These are phyloP conservation scores for Chloromyia formosa DNA, from an alignment of 2,888 invertebrate species.

Conservation along the genomic window DNA sequence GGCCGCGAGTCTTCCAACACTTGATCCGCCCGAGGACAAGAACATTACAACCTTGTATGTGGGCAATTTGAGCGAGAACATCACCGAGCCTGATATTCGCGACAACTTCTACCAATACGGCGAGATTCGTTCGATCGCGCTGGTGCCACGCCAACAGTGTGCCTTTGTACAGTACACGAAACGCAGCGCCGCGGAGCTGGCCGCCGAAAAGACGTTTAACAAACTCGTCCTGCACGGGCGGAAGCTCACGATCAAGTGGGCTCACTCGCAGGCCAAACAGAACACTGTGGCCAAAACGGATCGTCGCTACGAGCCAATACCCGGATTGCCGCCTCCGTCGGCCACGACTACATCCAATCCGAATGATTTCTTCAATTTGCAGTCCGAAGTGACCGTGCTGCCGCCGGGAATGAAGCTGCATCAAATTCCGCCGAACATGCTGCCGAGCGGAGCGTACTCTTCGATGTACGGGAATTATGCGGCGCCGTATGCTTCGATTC, in stretches of 20 bases:
- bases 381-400: constrained; percentile 63
- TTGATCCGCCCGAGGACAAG: constrained; percentile 95
- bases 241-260: constrained; percentile 97
- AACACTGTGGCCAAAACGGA: constrained; percentile 66
- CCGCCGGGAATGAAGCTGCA: constrained; percentile 64
- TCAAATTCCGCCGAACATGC: constrained; percentile 62
- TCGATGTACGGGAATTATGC: constrained; percentile 60
- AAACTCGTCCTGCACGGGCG: constrained; percentile 84
- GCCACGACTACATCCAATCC: constrained; percentile 67
- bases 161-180: constrained; percentile 97
- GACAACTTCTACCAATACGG: constrained; percentile 99
- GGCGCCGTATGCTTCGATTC: constrained; percentile 60
- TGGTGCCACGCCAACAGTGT: constrained; percentile 93
- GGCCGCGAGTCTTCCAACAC: constrained; percentile 90
- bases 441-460: constrained; percentile 61
- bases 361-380: constrained; percentile 72
- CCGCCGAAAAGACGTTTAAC: constrained; percentile 95
- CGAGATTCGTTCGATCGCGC: constrained; percentile 92
- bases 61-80: constrained; percentile 90
- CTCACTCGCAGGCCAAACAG: constrained; percentile 87
- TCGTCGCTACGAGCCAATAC: constrained; percentile 75
- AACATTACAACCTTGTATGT: constrained; percentile 96
- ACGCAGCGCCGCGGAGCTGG: constrained; percentile 88
- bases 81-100: constrained; percentile 89
- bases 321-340: constrained; percentile 78